Conservation (phyloP, 2,888 invertebrate genomes). For the Microctonus brassicae region DNA sequence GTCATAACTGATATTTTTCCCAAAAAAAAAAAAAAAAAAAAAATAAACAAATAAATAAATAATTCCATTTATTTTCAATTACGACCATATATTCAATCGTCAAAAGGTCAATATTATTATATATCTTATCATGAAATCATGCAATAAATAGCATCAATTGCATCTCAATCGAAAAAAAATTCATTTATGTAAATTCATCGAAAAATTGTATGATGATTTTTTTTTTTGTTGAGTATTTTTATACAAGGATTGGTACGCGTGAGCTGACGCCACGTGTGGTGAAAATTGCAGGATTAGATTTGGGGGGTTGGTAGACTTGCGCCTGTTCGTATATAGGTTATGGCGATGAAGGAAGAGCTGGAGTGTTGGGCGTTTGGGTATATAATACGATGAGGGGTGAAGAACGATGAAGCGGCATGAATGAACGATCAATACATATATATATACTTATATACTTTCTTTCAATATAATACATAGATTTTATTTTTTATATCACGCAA, state of each 20-base stretch:
- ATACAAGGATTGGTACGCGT: constrained; percentile 40
- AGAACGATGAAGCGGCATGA: constrained; percentile 62
- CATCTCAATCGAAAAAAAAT: neutral
- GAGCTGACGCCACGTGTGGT: constrained; percentile 58
- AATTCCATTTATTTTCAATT: neutral
- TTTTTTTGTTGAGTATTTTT: neutral
- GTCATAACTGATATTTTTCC: neutral
- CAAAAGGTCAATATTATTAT: neutral
- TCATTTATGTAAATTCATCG: neutral
- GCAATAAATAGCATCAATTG: neutral
- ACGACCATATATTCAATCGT: neutral
- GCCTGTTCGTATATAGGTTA: constrained; percentile 40
- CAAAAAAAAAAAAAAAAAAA: no score
- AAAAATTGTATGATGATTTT: neutral
- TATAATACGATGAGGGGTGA: constrained; percentile 42
- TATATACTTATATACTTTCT: constrained; percentile 53
- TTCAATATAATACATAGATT: neutral
- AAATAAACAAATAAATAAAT: no score
- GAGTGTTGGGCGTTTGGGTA: constrained; percentile 43
- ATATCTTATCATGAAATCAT: neutral
- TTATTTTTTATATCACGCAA: constrained; percentile 8
- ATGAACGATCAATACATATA: constrained; percentile 68
- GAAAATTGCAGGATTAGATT: constrained; percentile 37
- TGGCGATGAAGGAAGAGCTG: constrained; percentile 27
- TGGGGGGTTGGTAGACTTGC: constrained; percentile 57